Base-by-base conservation (phyloP, 2,888 invertebrate species). In the Serrognathus titanus region DNA sequence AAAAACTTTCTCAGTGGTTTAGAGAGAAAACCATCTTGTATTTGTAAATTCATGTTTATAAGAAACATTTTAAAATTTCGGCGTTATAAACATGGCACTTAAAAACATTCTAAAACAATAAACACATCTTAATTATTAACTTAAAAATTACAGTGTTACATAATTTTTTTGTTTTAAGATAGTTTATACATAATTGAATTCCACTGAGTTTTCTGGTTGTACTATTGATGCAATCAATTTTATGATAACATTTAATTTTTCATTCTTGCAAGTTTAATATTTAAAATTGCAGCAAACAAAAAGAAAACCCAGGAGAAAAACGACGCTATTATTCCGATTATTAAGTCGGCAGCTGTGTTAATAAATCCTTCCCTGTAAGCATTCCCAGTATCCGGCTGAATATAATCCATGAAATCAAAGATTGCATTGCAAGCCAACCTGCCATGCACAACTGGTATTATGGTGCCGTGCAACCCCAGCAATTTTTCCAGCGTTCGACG, bases 361-460 rank as follows among this genome's bases (percentile, higher is more conserved):
- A 92, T 90, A 61, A 83, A 82, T 8, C 85, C 85, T 37, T 86
- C 82, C 20, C 86, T 80, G 63, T 83, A 83, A 62, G 85, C 83
- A 49, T 83, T 85, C 0, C 83, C 80, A 11, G 76, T 74, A 64
- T 88, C 86, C 50, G 88, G 85, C 58, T 89, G 88, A 57, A 92
- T 78, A 67, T 89, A 92, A 72, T 92, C 92, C 89, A 92, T 89
- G 72, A 89, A 92, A 76, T 92, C 92, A 65, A 85, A 87, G 49
- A 91, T 83, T 0, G 89, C 85, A 56, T 86, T 85, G 71, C 92
- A 92, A 0, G 83, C 79, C 2, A 92, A 76, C 9, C 92, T 83
- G 57, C 82, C 80, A 68, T 85, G 83, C 61, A 89, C 83, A 1
- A 82, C 83, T 2, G 82, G 80, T 6, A 83, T 80, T 37, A 83